Conservation (phyloP, 92 coral and sea anemone genomes). For the Epizoanthus ramosus region DNA sequence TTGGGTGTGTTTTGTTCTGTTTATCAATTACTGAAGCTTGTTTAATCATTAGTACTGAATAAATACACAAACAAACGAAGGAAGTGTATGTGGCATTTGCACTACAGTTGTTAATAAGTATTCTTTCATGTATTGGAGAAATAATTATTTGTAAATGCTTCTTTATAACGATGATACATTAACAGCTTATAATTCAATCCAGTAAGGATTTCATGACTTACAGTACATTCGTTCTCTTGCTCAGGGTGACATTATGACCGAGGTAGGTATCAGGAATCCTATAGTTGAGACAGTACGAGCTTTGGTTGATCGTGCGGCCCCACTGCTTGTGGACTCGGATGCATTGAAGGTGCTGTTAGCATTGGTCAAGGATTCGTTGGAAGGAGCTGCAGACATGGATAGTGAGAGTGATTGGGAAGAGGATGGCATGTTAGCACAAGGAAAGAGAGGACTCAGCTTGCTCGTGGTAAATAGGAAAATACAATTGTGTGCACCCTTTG, state of each 20-base stretch:
- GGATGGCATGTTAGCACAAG: slow-evolving; percentile 53
- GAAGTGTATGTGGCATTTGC: too few relatives aligned
- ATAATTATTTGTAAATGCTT: too few relatives aligned
- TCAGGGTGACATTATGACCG: slow-evolving; percentile 82
- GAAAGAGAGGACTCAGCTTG: slow-evolving; percentile 73
- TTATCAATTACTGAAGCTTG: too few relatives aligned
- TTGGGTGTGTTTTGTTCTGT: not conserved
- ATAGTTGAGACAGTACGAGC: slow-evolving; percentile 87
- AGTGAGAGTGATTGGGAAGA: slow-evolving; percentile 61
- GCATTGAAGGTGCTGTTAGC: slow-evolving; percentile 71
- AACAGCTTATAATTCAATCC: too few relatives aligned
- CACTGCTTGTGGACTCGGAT: slow-evolving; percentile 79
- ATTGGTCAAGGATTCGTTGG: slow-evolving; percentile 71
- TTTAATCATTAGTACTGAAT: too few relatives aligned
- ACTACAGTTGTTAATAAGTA: too few relatives aligned
- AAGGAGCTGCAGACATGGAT: slow-evolving; percentile 64
- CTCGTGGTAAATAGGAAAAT: slow-evolving; percentile 64
- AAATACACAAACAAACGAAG: too few relatives aligned
- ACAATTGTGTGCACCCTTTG: not conserved
- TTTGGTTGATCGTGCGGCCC: slow-evolving; percentile 89
- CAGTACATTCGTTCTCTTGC: slow-evolving; percentile 6
- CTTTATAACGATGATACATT: too few relatives aligned
- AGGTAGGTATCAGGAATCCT: slow-evolving; percentile 83
- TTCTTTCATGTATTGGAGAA: too few relatives aligned
- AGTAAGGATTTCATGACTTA: too few relatives aligned